Base-by-base conservation (phyloP, 2,797 vertebrate genomes). In the Enteromius radiatus region DNA sequence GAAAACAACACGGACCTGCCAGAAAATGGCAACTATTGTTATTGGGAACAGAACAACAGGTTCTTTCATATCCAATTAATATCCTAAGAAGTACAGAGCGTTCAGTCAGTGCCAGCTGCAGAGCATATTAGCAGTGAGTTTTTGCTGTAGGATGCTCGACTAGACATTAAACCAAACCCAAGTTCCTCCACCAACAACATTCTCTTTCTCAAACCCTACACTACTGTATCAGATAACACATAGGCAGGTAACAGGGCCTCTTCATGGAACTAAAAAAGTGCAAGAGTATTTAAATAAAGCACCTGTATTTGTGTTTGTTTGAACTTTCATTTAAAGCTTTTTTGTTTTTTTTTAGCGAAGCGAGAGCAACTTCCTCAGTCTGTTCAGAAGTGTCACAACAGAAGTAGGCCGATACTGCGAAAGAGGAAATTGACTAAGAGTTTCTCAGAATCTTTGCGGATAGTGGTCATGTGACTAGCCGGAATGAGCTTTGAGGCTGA, bases 401-500 rank as follows among this genome's bases (percentile, higher is more conserved):
- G 36, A 84, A 83, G 80, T 84, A 69, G 84, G 86, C 82, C 65
- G 69, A 85, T 84, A 73, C 86, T 81, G 65, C 78, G 45, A 88
- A 91, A 90, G 84, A 91, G 90, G 90, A 91, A 90, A 88, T 89
- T 90, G 89, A 89, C 87, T 86, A 84, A 90, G 88, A 84, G 86
- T 84, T 95, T 95, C 93, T 93, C 83, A 92, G 94, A 94, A 94
- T 87, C 76, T 56, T 68, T 59, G 87, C 28, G 87, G 92, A 85
- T 33, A 80, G 45, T 23, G 56, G 83, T 88, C 95, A 96, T 88
- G 93, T 96, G 96, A 96, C 93, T 94, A 94, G 89, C 93, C 92
- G 95, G 93, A 96, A 96, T 81, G 84, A 71, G 74, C 19, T 43
- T 86, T 82, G 83, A 28, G 65, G 81, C 75, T 82, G 45, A 26